Percentiles rank a stretch among this genome's conserved stretches.
phyloP scores from a whole-genome alignment of 2,113 vertebrate species.

The Corvus hawaiiensis region DNA sequence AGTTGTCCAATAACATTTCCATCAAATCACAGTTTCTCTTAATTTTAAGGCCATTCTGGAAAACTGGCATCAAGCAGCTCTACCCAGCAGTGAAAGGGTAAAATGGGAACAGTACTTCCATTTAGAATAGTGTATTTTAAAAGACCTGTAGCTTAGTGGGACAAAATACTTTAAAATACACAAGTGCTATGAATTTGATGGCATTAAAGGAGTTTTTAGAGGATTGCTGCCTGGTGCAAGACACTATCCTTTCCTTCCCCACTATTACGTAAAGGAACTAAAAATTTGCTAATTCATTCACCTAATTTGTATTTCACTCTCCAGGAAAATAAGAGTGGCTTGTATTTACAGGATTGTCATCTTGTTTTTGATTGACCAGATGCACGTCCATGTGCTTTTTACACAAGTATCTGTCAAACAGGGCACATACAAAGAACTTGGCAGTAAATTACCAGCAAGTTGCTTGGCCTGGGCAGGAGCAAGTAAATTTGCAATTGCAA shows the following conservation, averaged over 20 bases:
- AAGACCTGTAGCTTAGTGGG: background rate
- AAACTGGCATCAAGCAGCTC: background rate
- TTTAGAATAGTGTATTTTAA: background rate
- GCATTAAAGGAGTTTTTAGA: background rate
- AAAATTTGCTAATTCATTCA: background rate
- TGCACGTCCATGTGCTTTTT: background rate
- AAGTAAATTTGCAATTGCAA: conserved; percentile 39
- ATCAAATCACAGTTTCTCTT: background rate
- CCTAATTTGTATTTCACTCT: background rate
- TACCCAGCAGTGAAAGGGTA: background rate
- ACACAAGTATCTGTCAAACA: background rate
- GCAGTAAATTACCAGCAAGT: background rate
- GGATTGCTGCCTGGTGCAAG: background rate
- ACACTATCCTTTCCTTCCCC: background rate
- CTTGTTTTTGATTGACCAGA: background rate
- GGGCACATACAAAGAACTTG: background rate
- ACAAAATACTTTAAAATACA: background rate
- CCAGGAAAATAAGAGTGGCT: background rate
- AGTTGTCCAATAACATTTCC: background rate
- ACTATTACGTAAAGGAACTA: background rate
- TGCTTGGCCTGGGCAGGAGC: background rate
- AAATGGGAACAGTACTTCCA: background rate
- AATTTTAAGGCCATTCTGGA: background rate
- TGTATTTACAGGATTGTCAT: background rate
- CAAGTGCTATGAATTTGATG: background rate